Percentiles rank a stretch among this genome's conserved stretches.
Evolutionary conservation across 23 tunicate species (phyloP).

Genomic region (Trididemnum clinides): DNA sequence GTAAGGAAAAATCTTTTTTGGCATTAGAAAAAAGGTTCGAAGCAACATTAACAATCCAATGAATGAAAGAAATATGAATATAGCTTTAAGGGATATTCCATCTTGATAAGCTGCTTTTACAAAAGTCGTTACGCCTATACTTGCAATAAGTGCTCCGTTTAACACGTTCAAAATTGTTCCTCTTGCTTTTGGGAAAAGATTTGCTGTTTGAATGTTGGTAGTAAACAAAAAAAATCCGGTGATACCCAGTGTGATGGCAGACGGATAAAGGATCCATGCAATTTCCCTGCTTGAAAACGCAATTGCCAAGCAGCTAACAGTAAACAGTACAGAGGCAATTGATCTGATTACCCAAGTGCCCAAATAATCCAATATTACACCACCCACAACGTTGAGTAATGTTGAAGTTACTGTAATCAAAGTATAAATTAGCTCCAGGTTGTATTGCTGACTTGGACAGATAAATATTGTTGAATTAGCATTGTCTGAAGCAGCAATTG

Average conservation of each 20-base stretch:
- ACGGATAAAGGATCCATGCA: not conserved
- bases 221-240: not conserved
- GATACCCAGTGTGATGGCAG: not conserved
- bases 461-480: not conserved
- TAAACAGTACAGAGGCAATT: not conserved
- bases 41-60: not conserved
- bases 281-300: not conserved
- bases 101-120: not conserved
- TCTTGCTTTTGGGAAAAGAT: not conserved
- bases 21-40: slow-evolving; percentile 3
- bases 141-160: not conserved
- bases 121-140: not conserved
- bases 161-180: not conserved
- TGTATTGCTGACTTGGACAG: not conserved
- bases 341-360: not conserved
- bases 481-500: not conserved
- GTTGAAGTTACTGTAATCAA: not conserved
- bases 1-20: not conserved
- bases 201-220: not conserved
- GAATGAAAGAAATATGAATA: not conserved
- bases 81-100: not conserved
- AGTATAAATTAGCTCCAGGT: not conserved
- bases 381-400: not conserved
- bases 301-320: not conserved
- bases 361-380: not conserved